Percentiles rank a stretch among this genome's conserved stretches.
These are phyloP conservation scores for Dicaeum eximium DNA, from an alignment of 2,113 vertebrate species.

Conservation along the genomic window DNA sequence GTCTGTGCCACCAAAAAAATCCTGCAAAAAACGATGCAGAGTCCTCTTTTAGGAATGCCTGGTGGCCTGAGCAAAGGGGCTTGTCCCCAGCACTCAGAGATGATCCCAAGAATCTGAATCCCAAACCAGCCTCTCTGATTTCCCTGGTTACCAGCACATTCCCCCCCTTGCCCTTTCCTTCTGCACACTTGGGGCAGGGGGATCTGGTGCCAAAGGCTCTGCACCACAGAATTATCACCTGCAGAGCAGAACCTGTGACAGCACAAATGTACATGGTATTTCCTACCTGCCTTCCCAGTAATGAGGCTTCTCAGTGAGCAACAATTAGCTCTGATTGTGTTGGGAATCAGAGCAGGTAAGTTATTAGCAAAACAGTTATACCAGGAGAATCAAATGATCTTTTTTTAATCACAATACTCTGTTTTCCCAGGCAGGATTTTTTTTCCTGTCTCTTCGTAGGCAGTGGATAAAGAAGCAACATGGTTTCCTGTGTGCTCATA, in stretches of 20 bases:
- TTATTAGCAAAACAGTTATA: slow-evolving; percentile 60
- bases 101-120: not conserved
- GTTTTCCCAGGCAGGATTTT: slow-evolving; percentile 23
- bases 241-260: not conserved
- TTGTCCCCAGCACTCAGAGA: not conserved
- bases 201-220: not conserved
- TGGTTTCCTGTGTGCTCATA: slow-evolving; percentile 33
- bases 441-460: slow-evolving; percentile 33
- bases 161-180: not conserved
- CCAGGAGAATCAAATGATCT: slow-evolving; percentile 60
- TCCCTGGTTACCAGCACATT: not conserved
- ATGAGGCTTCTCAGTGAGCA: slow-evolving; percentile 48
- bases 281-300: slow-evolving; percentile 22
- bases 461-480: slow-evolving; percentile 50
- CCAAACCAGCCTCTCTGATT: not conserved
- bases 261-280: not conserved
- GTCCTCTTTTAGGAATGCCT: not conserved
- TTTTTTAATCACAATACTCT: slow-evolving; percentile 44
- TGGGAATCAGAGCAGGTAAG: slow-evolving; percentile 61
- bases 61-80: not conserved
- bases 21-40: not conserved
- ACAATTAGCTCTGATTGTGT: slow-evolving; percentile 57
- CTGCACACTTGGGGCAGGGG: not conserved
- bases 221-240: not conserved
- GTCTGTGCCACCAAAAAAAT: not conserved